Evolutionary conservation across 2,113 vertebrate genomes (phyloP).

Genomic region (Osmerus mordax): DNA sequence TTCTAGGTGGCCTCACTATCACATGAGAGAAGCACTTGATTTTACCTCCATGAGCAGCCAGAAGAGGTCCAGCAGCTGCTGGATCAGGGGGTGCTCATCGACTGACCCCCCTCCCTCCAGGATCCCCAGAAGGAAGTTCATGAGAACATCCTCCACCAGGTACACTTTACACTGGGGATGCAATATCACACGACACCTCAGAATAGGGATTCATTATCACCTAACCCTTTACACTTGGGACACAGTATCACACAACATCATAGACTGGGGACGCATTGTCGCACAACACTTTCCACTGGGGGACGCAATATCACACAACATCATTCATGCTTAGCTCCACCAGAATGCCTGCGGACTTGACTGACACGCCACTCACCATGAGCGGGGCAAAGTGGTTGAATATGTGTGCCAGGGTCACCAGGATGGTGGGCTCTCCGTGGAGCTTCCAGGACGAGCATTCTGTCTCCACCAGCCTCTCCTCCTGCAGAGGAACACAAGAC

Average conservation of each 20-base stretch:
- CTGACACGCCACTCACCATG: constrained; percentile 76
- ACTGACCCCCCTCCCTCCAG: constrained; percentile 82
- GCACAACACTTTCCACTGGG: neutral
- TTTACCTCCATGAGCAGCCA: constrained; percentile 98
- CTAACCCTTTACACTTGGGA: neutral
- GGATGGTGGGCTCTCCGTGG: constrained; percentile 85
- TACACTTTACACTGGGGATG: constrained; percentile 88
- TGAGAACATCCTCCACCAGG: constrained; percentile 93
- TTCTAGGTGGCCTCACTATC: neutral
- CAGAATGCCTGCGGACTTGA: too few relatives aligned
- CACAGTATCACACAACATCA: neutral
- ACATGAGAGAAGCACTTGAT: neutral
- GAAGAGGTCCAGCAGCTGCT: constrained; percentile 90
- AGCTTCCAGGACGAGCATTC: constrained; percentile 79
- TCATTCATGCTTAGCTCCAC: neutral
- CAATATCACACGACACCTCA: constrained; percentile 7
- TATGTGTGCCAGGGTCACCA: constrained; percentile 88
- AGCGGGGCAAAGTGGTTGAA: constrained; percentile 92
- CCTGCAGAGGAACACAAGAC: constrained; percentile 63
- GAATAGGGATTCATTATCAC: constrained; percentile 8
- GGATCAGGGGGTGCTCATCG: constrained; percentile 84
- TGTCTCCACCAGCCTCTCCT: constrained; percentile 82
- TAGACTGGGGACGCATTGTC: neutral
- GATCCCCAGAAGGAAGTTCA: constrained; percentile 90
- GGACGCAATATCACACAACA: neutral